Percentiles rank a stretch among this genome's conserved stretches.
phyloP scores from a whole-genome alignment of 2,888 invertebrate species.

The Conchocele bisecta region DNA sequence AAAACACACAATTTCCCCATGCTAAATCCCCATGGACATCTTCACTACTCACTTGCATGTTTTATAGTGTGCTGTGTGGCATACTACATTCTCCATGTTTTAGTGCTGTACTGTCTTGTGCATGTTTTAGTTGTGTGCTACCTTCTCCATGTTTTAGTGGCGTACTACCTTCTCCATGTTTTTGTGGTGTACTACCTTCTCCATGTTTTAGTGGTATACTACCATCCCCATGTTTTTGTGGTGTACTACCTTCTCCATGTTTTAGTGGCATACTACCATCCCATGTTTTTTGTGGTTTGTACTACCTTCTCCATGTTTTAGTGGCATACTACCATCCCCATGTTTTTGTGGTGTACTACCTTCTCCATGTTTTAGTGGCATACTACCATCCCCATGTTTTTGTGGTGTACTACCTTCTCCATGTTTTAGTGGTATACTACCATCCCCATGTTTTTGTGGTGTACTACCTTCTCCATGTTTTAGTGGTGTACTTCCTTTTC shows the following conservation, averaged over 20 bases:
- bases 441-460: too few relatives aligned
- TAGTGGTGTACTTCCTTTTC: neutral
- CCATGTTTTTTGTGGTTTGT: neutral
- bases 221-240: neutral
- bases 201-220: neutral
- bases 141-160: constrained; percentile 85
- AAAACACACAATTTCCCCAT: too few relatives aligned
- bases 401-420: too few relatives aligned
- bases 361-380: neutral
- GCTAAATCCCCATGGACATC: too few relatives aligned
- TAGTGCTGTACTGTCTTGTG: neutral
- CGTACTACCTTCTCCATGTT: constrained; percentile 91
- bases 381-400: too few relatives aligned
- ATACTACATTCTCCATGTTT: too few relatives aligned
- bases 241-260: neutral
- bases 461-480: too few relatives aligned
- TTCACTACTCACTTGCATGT: too few relatives aligned
- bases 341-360: neutral
- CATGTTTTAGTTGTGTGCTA: neutral
- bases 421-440: too few relatives aligned
- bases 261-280: neutral
- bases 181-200: neutral
- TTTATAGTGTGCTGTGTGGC: too few relatives aligned
- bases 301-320: neutral
- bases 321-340: neutral